Evolutionary conservation across 2,888 invertebrate species (phyloP).

Genomic region (Pandemis cinnamomeana): DNA sequence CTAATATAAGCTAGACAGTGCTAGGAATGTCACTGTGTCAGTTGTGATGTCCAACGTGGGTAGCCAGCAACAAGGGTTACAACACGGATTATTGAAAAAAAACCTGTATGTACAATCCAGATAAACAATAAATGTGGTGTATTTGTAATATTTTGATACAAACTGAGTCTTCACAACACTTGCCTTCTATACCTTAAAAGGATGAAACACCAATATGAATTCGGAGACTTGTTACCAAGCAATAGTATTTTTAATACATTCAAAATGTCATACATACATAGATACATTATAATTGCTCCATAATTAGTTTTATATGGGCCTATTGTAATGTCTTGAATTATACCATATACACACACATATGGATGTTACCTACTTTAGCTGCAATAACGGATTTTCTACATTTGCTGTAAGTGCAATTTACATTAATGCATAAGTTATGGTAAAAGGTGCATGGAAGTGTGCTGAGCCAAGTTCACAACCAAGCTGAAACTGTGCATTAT

Average conservation of each 20-base stretch:
- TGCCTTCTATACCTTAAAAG: slow-evolving; percentile 28
- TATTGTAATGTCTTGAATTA: slow-evolving; percentile 18
- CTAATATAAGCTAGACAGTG: slow-evolving; percentile 41
- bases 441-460: slow-evolving; percentile 33
- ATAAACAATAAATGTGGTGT: slow-evolving; percentile 22
- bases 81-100: slow-evolving; percentile 7
- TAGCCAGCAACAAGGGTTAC: slow-evolving; percentile 9
- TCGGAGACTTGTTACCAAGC: slow-evolving; percentile 33
- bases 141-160: slow-evolving; percentile 19
- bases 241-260: slow-evolving; percentile 34
- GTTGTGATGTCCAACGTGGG: slow-evolving; percentile 25
- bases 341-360: slow-evolving; percentile 20
- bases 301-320: slow-evolving; percentile 20
- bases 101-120: not conserved
- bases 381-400: slow-evolving; percentile 35
- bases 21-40: slow-evolving; percentile 34
- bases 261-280: not conserved
- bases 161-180: slow-evolving; percentile 16
- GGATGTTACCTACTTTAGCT: slow-evolving; percentile 33
- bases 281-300: slow-evolving; percentile 20
- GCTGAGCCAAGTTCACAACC: slow-evolving; percentile 34
- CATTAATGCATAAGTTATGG: slow-evolving; percentile 34
- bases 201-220: slow-evolving; percentile 36
- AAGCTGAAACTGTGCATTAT: slow-evolving; percentile 28
- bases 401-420: slow-evolving; percentile 35